These are phyloP conservation scores for Tinamus guttatus DNA, from an alignment of 2,113 vertebrate species.

Conservation along the genomic window DNA sequence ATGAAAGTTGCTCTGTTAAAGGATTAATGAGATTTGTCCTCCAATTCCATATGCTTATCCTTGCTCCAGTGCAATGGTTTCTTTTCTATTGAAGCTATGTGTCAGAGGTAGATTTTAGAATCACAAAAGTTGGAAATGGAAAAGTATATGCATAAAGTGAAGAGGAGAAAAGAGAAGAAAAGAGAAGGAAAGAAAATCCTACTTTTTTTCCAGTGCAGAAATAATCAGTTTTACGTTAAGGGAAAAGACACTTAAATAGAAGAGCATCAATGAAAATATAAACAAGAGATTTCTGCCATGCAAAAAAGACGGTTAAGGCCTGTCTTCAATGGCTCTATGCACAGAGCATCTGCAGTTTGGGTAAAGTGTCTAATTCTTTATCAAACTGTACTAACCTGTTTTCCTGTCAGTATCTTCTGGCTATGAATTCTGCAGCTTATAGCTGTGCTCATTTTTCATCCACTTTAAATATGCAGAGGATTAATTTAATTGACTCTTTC, in stretches of 20 bases:
- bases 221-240: neutral
- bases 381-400: constrained; percentile 28
- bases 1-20: constrained; percentile 16
- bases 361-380: constrained; percentile 19
- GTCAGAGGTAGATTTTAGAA: neutral
- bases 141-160: neutral
- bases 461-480: constrained; percentile 52
- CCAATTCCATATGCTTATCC: neutral
- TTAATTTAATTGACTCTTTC: constrained; percentile 68
- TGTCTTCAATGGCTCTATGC: neutral
- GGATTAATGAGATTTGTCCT: neutral
- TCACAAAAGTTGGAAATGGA: neutral
- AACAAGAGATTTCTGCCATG: neutral
- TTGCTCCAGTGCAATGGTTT: neutral
- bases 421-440: constrained; percentile 23
- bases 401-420: constrained; percentile 15
- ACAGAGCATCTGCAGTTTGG: neutral
- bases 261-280: neutral
- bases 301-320: neutral
- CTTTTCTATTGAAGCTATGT: neutral
- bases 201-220: neutral
- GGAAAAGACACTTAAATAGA: neutral
- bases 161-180: neutral
- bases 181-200: neutral
- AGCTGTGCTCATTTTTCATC: constrained; percentile 19